phyloP scores from a whole-genome alignment of 2,113 vertebrate genomes.

The Copsychus sechellarum region DNA sequence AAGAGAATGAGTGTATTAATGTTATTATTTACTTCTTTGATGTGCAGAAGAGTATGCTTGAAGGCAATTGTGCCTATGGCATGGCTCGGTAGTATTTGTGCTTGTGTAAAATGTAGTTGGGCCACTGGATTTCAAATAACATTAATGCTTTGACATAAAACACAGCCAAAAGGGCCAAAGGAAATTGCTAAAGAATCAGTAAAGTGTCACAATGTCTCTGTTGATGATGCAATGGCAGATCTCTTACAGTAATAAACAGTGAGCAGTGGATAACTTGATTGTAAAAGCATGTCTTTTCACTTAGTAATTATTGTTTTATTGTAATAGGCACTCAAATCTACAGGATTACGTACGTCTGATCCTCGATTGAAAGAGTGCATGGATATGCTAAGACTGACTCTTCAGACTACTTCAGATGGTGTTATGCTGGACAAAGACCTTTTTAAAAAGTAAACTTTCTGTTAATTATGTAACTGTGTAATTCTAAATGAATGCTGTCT shows the following conservation, averaged over 20 bases:
- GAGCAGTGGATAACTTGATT: not conserved
- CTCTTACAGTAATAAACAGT: not conserved
- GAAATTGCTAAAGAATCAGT: not conserved
- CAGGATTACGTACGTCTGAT: slow-evolving; percentile 94
- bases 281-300: not conserved
- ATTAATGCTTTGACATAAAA: not conserved
- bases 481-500: not conserved
- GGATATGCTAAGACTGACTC: slow-evolving; percentile 95
- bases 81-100: not conserved
- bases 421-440: slow-evolving; percentile 95
- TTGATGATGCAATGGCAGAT: not conserved
- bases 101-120: not conserved
- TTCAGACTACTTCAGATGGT: slow-evolving; percentile 94
- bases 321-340: slow-evolving; percentile 91
- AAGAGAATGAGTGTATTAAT: not conserved
- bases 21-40: not conserved
- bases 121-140: not conserved
- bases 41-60: not conserved
- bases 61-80: not conserved
- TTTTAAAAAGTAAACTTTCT: slow-evolving; percentile 92
- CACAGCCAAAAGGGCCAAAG: not conserved
- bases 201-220: not conserved
- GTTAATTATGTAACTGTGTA: slow-evolving; percentile 31
- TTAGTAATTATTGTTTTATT: slow-evolving; percentile 18
- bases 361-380: slow-evolving; percentile 97